These are phyloP conservation scores for Sapajus apella DNA, from an alignment of 2,113 vertebrate species.

Conservation along the genomic window DNA sequence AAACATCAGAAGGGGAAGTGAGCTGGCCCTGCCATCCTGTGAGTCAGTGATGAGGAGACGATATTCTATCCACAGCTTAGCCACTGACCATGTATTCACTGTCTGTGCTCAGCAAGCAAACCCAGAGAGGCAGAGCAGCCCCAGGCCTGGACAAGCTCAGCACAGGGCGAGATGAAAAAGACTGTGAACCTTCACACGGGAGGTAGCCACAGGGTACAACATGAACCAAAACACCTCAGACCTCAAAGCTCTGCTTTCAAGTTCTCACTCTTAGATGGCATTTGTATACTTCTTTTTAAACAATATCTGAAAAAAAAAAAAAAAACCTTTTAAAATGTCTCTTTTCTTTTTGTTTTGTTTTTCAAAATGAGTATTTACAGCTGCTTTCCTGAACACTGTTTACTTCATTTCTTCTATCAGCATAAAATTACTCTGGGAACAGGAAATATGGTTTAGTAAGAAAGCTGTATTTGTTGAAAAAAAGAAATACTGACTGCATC, in stretches of 20 bases:
- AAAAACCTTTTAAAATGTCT: constrained; percentile 9
- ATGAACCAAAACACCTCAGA: not conserved
- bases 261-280: not conserved
- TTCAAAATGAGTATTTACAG: not conserved
- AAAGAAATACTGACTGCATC: constrained; percentile 17
- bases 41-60: constrained; percentile 47
- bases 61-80: not conserved
- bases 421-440: not conserved
- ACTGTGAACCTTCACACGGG: not conserved
- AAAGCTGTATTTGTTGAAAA: constrained; percentile 31
- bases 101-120: not conserved
- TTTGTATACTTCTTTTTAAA: not conserved
- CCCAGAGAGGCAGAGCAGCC: not conserved
- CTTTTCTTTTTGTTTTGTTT: not conserved
- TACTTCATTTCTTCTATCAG: not conserved
- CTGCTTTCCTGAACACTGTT: constrained; percentile 36
- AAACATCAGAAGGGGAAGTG: constrained; percentile 41
- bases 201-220: not conserved
- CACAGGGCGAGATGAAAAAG: not conserved
- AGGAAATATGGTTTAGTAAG: constrained; percentile 13
- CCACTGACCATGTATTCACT: not conserved
- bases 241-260: not conserved
- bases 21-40: constrained; percentile 13
- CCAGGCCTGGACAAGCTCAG: not conserved
- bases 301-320: not conserved